Evolutionary conservation across 2,797 vertebrate species (phyloP).

Genomic region (Falco berigora): DNA sequence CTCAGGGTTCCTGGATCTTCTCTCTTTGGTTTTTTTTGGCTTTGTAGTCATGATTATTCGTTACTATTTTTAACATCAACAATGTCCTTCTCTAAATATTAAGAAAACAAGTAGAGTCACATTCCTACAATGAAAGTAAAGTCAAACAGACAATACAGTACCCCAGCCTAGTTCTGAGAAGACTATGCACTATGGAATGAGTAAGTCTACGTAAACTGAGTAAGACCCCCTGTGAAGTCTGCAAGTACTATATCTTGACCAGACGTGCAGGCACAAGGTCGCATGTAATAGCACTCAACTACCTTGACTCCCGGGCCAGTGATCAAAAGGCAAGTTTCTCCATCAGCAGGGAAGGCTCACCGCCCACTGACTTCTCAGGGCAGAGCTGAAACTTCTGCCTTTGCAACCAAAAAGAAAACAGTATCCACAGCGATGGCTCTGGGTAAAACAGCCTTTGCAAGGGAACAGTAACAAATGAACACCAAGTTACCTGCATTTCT

Average conservation of each 20-base stretch:
- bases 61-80: slow-evolving; percentile 27
- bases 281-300: not conserved
- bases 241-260: not conserved
- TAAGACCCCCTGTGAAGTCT: not conserved
- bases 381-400: not conserved
- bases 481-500: not conserved
- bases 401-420: not conserved
- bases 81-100: not conserved
- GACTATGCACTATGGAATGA: not conserved
- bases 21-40: not conserved
- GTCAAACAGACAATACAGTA: not conserved
- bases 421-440: not conserved
- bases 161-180: not conserved
- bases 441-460: not conserved
- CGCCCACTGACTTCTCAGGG: not conserved
- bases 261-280: not conserved
- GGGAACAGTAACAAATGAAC: not conserved
- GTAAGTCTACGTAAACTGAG: not conserved
- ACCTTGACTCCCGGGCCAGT: not conserved
- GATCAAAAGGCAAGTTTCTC: not conserved
- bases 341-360: not conserved
- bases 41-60: not conserved
- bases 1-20: not conserved
- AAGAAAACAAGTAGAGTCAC: not conserved
- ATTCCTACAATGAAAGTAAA: not conserved